Evolutionary conservation across 2,113 vertebrate genomes (phyloP).

Genomic region (Nothobranchius kuhntae): DNA sequence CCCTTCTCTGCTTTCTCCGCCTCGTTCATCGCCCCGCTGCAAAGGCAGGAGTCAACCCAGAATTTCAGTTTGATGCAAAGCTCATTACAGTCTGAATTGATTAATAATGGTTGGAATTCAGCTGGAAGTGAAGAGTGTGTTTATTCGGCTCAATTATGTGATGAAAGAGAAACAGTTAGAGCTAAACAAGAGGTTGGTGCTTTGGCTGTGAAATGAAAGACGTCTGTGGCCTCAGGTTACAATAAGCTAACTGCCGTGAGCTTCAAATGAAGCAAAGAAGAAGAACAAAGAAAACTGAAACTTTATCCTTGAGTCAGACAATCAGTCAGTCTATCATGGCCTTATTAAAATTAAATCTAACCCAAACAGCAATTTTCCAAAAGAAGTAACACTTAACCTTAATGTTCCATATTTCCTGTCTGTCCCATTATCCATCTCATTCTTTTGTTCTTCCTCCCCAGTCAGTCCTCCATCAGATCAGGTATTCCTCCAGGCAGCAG

Average conservation of each 20-base stretch:
- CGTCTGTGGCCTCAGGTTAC: constrained; percentile 37
- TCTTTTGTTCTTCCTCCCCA: not conserved
- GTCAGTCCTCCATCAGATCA: constrained; percentile 71
- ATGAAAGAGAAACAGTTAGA: not conserved
- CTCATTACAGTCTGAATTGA: not conserved
- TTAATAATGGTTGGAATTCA: not conserved
- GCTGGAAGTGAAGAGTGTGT: not conserved
- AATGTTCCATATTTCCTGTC: too few species aligned
- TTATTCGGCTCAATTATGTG: not conserved
- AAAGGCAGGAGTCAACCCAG: constrained; percentile 27
- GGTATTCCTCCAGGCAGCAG: constrained; percentile 82
- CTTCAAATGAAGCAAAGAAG: constrained; percentile 3
- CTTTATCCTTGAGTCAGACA: constrained; percentile 17
- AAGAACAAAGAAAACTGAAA: constrained; percentile 19
- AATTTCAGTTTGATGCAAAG: not conserved
- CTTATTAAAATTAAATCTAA: not conserved
- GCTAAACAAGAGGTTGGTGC: not conserved
- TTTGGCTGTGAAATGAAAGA: constrained; percentile 40
- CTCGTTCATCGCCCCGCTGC: not conserved
- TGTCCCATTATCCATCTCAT: not conserved
- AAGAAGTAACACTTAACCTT: too few species aligned
- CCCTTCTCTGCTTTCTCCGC: constrained; percentile 23
- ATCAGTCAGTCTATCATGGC: not conserved
- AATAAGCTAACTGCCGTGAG: constrained; percentile 21
- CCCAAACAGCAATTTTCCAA: not conserved